Base-by-base conservation (phyloP, 1,140 invertebrate genomes). In the Drosophila bifasciata region DNA sequence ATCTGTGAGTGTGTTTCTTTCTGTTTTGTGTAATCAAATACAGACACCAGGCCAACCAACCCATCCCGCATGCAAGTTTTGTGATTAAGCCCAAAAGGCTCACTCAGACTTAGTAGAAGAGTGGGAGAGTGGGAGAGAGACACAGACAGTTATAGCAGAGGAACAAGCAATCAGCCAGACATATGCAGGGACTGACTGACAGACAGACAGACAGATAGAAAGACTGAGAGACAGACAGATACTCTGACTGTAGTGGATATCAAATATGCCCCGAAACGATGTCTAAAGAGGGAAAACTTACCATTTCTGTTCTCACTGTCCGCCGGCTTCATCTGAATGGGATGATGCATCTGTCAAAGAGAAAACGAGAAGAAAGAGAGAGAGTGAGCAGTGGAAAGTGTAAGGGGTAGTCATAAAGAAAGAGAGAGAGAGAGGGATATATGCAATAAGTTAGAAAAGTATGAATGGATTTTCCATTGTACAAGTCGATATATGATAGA, bases 321-420 rank as follows among this genome's bases (percentile, higher is more conserved):
- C 76, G 99, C 99, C 45, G 99, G 99, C 92, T 99, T 99, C 98
- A 99, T 99, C 93, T 99, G 99, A 88, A 99, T 99, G 19, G 98
- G 98, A 94, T 99, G 98, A 92, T 99, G 98, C 98, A 99, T 99
- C 98, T 99, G 95, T 91, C 96, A 96, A 72, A 92, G 92, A 93
- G 44, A 63, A 64, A 43, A 43, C 41, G 46, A 41, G 45, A 60
- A 41, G 45, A 60, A 16, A 40, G 43, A 50, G n/a, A 39, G 17
- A 44, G 28, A 53, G 28, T 55, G 15, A 19, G 53, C 40, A 36
- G 19, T n/a, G n/a, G n/a, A n/a, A n/a, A 21, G 19, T 3, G 19
- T 0, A 0, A 21, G 19, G 50, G n/a, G 61, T 45, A 68, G 71
- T 40, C 63, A 72, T 59, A 28, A 51, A 44, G 16, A 39, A 21